phyloP scores from a whole-genome alignment of 1,140 invertebrate genomes.

The Hypsibius dujardini region DNA sequence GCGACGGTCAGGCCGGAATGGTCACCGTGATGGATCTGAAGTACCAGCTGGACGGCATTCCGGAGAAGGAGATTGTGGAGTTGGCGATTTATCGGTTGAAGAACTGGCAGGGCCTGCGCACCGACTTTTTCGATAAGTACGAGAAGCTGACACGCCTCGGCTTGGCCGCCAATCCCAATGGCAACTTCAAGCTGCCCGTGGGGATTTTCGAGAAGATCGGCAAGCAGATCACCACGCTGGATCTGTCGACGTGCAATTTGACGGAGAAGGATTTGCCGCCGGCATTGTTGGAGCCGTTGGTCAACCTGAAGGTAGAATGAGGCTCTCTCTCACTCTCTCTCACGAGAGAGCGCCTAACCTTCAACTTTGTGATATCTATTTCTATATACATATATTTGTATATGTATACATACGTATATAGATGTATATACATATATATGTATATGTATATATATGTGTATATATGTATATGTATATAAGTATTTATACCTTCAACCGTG shows the following conservation, averaged over 20 bases:
- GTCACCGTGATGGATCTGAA: background rate
- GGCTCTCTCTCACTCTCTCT: too few species aligned
- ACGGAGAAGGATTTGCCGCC: conserved; percentile 1
- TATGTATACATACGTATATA: background rate
- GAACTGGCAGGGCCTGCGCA: background rate
- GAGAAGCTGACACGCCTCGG: background rate
- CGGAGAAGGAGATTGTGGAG: background rate
- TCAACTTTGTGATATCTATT: too few species aligned
- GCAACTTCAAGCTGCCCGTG: background rate
- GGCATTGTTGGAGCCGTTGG: background rate
- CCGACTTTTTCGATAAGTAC: background rate
- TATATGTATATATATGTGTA: too few species aligned
- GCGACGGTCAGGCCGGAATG: background rate
- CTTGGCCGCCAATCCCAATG: conserved; percentile 15
- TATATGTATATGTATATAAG: too few species aligned
- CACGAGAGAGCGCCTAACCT: too few species aligned
- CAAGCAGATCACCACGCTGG: background rate
- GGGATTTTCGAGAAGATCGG: conserved; percentile 1
- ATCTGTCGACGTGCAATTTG: background rate
- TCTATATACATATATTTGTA: background rate
- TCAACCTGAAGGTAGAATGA: background rate
- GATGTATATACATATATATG: too few species aligned
- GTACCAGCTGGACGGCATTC: conserved; percentile 2
- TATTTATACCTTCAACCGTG: too few species aligned
- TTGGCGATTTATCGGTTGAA: background rate